phyloP scores from a whole-genome alignment of 2,113 vertebrate species.

The Cephalopterus ornatus region DNA sequence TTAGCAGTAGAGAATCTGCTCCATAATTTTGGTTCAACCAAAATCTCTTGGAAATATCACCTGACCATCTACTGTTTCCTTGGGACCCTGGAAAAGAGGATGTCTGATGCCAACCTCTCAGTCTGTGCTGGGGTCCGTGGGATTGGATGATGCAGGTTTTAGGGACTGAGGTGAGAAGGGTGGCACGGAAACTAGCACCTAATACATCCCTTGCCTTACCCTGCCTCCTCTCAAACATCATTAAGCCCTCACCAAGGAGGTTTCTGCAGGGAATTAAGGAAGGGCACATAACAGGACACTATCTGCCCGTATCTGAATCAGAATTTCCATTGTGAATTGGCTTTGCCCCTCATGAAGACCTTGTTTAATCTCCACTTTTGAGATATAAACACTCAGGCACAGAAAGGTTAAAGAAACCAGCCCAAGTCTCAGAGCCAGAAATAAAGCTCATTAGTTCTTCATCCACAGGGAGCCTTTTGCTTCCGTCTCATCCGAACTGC shows the following conservation, averaged over 20 bases:
- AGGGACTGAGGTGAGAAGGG: background rate
- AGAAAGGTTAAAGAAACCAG: conserved; percentile 9
- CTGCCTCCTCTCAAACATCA: background rate
- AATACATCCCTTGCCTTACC: background rate
- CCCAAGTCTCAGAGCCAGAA: background rate
- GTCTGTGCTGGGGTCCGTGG: background rate
- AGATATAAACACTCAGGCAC: background rate
- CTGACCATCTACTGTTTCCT: background rate
- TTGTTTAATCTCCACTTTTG: background rate
- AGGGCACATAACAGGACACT: background rate
- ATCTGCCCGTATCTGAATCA: background rate
- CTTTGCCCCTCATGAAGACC: background rate
- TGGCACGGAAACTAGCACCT: background rate
- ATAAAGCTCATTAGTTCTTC: conserved; percentile 35
- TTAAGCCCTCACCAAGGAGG: background rate
- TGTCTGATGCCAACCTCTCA: fast-evolving
- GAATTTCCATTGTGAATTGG: background rate
- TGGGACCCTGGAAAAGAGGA: background rate
- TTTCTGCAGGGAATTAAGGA: background rate
- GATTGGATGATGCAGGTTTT: background rate
- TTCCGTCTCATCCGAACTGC: background rate
- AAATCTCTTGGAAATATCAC: background rate
- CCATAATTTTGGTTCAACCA: background rate
- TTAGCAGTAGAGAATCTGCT: background rate
- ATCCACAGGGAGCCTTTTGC: conserved; percentile 11